Conservation (phyloP, 2,113 vertebrate genomes). For the Varanus komodoensis region DNA sequence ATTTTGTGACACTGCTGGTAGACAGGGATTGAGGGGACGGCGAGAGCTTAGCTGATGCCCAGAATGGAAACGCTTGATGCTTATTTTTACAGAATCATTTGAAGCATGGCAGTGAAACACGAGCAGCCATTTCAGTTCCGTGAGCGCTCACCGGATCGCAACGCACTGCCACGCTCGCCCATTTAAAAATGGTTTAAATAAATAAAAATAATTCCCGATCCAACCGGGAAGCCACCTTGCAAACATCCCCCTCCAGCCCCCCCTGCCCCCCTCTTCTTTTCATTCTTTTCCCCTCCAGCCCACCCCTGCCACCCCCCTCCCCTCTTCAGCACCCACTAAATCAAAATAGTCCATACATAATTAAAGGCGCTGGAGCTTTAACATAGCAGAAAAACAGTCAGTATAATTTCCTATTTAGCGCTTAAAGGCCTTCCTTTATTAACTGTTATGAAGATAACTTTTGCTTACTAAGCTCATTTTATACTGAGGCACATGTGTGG, state of each 20-base stretch:
- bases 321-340: slow-evolving; percentile 64
- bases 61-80: too few species aligned
- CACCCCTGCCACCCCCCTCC: slow-evolving; percentile 14
- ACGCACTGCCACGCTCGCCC: too few species aligned
- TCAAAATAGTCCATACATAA: slow-evolving; percentile 76
- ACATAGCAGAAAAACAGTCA: slow-evolving; percentile 68
- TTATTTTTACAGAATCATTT: too few species aligned
- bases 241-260: slow-evolving; percentile 68
- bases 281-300: slow-evolving; percentile 64
- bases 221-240: slow-evolving; percentile 70
- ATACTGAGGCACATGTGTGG: slow-evolving; percentile 30
- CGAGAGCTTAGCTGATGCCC: too few species aligned
- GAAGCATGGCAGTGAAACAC: too few species aligned
- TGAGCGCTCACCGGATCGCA: too few species aligned
- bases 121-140: too few species aligned
- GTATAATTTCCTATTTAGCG: slow-evolving; percentile 75
- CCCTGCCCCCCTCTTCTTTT: not conserved
- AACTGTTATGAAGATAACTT: slow-evolving; percentile 68
- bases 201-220: slow-evolving; percentile 66
- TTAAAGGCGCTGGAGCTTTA: slow-evolving; percentile 74
- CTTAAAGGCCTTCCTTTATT: slow-evolving; percentile 68
- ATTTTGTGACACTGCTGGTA: too few species aligned
- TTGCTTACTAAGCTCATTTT: slow-evolving; percentile 74
- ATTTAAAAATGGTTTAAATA: slow-evolving; percentile 58
- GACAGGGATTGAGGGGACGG: too few species aligned